Conservation (phyloP, 1,140 invertebrate genomes). For the Aphis gossypii region DNA sequence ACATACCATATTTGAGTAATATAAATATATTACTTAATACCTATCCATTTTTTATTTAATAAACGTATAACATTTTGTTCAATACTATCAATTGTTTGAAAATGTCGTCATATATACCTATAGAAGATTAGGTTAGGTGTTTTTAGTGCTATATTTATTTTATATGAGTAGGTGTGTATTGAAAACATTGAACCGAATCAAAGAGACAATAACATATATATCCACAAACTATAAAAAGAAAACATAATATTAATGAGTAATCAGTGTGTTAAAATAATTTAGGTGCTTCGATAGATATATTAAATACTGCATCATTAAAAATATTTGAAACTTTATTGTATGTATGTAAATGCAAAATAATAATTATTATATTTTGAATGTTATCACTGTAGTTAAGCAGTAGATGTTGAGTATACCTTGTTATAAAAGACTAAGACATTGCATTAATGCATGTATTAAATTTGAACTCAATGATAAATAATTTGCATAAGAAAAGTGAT, state of each 20-base stretch:
- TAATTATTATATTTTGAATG: too few relatives aligned
- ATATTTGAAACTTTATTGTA: too few relatives aligned
- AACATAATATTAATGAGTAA: background rate
- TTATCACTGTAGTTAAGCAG: too few relatives aligned
- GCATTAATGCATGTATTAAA: too few relatives aligned
- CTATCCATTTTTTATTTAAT: background rate
- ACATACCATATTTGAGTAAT: background rate
- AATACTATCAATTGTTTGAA: background rate
- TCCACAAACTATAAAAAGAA: background rate
- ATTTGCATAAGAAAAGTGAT: too few relatives aligned
- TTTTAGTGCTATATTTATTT: background rate
- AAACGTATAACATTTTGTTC: background rate
- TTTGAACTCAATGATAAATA: too few relatives aligned
- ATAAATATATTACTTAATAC: background rate
- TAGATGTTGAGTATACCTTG: too few relatives aligned
- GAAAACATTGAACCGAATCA: background rate
- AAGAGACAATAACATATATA: background rate
- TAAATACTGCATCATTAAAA: too few relatives aligned
- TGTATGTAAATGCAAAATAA: too few relatives aligned
- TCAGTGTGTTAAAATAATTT: background rate
- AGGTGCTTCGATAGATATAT: background rate
- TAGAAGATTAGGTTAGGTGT: too few relatives aligned
- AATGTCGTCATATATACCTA: background rate
- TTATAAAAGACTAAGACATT: too few relatives aligned
- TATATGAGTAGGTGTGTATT: background rate